A percentile compares a stretch with the other conserved stretches of the same genome.
phyloP scores from a whole-genome alignment of 1,140 invertebrate species.

The Nautilus pompilius region DNA sequence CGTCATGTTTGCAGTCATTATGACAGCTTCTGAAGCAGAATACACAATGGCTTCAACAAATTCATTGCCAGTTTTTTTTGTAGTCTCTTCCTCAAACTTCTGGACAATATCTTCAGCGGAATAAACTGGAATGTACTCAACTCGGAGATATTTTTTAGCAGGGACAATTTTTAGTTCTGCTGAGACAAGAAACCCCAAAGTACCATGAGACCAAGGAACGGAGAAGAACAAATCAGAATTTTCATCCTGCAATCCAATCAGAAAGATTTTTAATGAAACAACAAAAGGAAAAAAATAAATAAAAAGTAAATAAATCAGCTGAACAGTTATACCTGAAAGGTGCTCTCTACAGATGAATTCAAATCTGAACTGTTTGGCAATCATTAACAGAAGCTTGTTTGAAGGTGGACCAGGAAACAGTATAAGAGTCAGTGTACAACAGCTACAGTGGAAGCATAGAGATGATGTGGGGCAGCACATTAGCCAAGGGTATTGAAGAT shows the following conservation, averaged over 20 bases:
- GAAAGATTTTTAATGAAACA: slow-evolving; percentile 4
- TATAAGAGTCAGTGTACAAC: no score
- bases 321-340: no score
- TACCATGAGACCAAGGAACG: slow-evolving; percentile 83
- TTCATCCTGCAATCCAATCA: slow-evolving; percentile 59
- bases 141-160: slow-evolving; percentile 60
- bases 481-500: no score
- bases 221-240: slow-evolving; percentile 74
- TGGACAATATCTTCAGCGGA: slow-evolving; percentile 52
- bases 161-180: slow-evolving; percentile 75
- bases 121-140: slow-evolving; percentile 69
- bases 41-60: slow-evolving; percentile 77
- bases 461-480: no score
- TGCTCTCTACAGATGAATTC: no score
- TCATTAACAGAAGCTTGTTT: no score
- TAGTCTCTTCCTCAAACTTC: slow-evolving; percentile 60
- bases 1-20: slow-evolving; percentile 73
- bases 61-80: slow-evolving; percentile 62
- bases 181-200: slow-evolving; percentile 77
- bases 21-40: slow-evolving; percentile 64
- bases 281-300: background rate
- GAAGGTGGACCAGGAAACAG: no score
- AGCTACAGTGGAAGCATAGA: no score
- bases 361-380: background rate
- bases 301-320: background rate